Evolutionary conservation across 2,113 vertebrate species (phyloP), one percentile per base, ranked within the genome.

Genomic region (Ranitomeya imitator): DNA sequence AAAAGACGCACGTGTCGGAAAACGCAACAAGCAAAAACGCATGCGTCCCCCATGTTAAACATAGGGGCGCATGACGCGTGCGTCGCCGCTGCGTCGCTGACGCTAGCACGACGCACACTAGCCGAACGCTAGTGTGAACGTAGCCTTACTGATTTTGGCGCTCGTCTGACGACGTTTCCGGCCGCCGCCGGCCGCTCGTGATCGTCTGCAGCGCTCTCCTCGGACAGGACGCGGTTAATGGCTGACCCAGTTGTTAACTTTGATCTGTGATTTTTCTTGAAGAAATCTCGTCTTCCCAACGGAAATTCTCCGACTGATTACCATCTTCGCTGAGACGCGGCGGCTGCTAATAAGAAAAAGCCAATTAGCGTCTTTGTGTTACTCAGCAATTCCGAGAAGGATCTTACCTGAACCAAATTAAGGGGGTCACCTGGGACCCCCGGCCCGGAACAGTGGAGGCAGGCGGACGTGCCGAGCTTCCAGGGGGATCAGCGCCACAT

Each of bases 301-400:
- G 74, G 88, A 91, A 86, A 93, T 89, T 89, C 91, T 87, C 67
- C 89, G 92, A 88, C 87, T 94, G 90, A 91, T 93, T 93, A 93
- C 86, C 86, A 89, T 90, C 90, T 91, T 19, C 86, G 87, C 90
- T 71, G 86, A 90, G 89, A 83, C 91, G 31, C 79, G 91, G 83
- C 79, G 91, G 82, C 79, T 89, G 90, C 91, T 93, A 93, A 92
- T 93, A 91, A 92, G 91, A 88, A 90, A 93, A 92, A 90, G 87
- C 88, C 89, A 93, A 90, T 92, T 94, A 94, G 91, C 90, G 77
- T 89, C 85, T 90, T 89, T 80, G 91, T 89, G 90, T 92, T 92
- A 88, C 90, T 93, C 92, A 94, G 92, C 91, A 92, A 51, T 91
- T 92, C 82, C 63, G 80, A 90, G 91, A 90, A 91, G 85, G 89